Conservation (phyloP, 2,888 invertebrate genomes). For the Apoda limacodes region DNA sequence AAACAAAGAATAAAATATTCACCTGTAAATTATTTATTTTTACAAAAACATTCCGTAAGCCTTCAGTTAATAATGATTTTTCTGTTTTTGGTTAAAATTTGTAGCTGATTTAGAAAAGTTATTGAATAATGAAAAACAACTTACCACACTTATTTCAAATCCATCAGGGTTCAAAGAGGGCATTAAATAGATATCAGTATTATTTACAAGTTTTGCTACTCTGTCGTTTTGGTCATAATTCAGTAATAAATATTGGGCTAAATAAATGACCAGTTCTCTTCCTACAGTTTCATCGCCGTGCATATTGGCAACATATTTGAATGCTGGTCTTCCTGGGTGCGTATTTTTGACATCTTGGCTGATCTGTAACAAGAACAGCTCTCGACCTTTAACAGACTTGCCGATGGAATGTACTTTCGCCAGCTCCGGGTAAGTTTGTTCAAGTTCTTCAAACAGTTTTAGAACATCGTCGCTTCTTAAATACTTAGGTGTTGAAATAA, state of each 20-base stretch:
- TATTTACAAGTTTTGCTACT: conserved; percentile 82
- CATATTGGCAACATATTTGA: conserved; percentile 97
- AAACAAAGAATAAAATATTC: no score
- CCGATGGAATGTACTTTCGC: conserved; percentile 84
- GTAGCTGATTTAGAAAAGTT: no score
- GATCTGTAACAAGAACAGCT: conserved; percentile 86
- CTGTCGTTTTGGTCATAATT: conserved; percentile 78
- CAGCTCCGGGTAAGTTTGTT: conserved; percentile 74
- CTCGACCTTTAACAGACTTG: conserved; percentile 82
- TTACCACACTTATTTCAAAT: conserved; percentile 84
- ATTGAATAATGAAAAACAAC: conserved; percentile 18
- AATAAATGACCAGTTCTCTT: conserved; percentile 82
- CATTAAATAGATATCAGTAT: conserved; percentile 94
- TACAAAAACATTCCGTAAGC: no score
- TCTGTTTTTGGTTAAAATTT: no score
- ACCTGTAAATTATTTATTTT: no score
- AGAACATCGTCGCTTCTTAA: conserved; percentile 78
- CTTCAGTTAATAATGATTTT: no score
- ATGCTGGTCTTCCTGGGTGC: conserved; percentile 82
- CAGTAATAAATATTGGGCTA: conserved; percentile 85
- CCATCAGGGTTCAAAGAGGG: conserved; percentile 99
- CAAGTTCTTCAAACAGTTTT: conserved; percentile 72
- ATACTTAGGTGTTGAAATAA: conserved; percentile 72
- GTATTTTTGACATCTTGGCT: conserved; percentile 72
- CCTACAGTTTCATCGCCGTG: conserved; percentile 96